Base-by-base conservation (phyloP, 2,888 invertebrate species). In the Xestobium rufovillosum region DNA sequence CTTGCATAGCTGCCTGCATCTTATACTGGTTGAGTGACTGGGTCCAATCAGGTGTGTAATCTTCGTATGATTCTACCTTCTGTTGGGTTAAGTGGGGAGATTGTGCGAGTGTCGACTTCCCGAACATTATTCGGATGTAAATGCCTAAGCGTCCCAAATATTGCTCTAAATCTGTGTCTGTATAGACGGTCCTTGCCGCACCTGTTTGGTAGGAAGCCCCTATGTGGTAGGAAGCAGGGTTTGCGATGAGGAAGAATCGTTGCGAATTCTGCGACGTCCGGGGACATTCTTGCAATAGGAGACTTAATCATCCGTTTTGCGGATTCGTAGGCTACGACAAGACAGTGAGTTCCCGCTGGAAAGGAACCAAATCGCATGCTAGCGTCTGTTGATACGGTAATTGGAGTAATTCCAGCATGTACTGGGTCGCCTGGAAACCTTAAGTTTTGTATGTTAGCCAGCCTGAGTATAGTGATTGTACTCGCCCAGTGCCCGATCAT, bases 1-100 rank as follows among this genome's bases (percentile, higher is more conserved):
- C n/a, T n/a, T 23, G 23, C 8, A n/a, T 8, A 8, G 23, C 23
- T 23, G 23, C 8, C n/a, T n/a, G 23, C 8, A 23, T 8, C 23
- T 23, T 23, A n/a, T 23, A 23, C 23, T 23, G 23, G n/a, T 8
- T 23, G 8, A 23, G 23, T n/a, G 23, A 23, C n/a, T 8, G 8
- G 23, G 8, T 23, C 23, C 23, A 23, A n/a, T 23, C 23, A 8
- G 23, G 23, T 8, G 23, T 8, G n/a, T 23, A 23, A n/a, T 23
- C 23, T 23, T 23, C 23, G 23, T 23, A 23, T 23, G 23, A 23
- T 23, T 23, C 23, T n/a, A 23, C 23, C 23, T 23, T 23, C n/a
- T 23, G 23, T n/a, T 23, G 23, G 8, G 23, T 23, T 8, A 23
- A n/a, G n/a, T 23, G 23, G 8, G 23, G 23, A 8, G 23, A 23